Evolutionary conservation across 2,113 vertebrate genomes (phyloP).

Genomic region (Columba janthina): DNA sequence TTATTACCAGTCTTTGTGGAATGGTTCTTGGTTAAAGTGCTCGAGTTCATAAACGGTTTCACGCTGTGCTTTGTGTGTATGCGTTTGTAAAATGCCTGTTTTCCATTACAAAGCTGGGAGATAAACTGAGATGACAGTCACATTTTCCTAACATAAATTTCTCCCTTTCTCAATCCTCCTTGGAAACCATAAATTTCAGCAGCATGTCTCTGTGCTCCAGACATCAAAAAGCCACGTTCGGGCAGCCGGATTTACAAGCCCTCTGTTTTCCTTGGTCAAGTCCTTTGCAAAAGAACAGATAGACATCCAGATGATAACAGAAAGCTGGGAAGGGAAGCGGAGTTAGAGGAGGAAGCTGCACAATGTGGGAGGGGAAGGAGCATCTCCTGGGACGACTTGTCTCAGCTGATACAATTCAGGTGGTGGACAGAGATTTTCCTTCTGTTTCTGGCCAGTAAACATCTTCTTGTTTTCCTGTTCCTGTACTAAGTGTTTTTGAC

Average conservation of each 20-base stretch:
- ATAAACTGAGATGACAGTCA: conserved; percentile 52
- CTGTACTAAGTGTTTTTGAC: not conserved
- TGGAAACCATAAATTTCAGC: conserved; percentile 5
- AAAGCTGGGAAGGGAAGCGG: not conserved
- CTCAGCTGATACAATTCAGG: conserved; percentile 46
- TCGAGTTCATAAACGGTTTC: not conserved
- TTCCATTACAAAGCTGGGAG: conserved; percentile 50
- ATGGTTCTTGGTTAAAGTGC: not conserved
- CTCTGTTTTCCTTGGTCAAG: not conserved
- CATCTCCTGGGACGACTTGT: conserved; percentile 30
- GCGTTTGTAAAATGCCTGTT: conserved; percentile 53
- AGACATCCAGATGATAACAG: not conserved
- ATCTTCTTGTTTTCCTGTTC: conserved; percentile 40
- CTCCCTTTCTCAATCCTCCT: not conserved
- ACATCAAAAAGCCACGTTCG: not conserved
- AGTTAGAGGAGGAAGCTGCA: not conserved
- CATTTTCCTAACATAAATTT: conserved; percentile 50
- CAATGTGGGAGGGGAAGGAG: conserved; percentile 7
- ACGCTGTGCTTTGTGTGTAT: not conserved
- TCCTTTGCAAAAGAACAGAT: not conserved
- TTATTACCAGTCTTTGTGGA: not conserved
- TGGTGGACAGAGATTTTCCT: conserved; percentile 14
- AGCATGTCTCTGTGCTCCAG: not conserved
- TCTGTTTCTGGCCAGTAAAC: not conserved
- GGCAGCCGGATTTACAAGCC: not conserved